Evolutionary conservation across 2,113 vertebrate genomes (phyloP).

Genomic region (Malurus cyaneus): DNA sequence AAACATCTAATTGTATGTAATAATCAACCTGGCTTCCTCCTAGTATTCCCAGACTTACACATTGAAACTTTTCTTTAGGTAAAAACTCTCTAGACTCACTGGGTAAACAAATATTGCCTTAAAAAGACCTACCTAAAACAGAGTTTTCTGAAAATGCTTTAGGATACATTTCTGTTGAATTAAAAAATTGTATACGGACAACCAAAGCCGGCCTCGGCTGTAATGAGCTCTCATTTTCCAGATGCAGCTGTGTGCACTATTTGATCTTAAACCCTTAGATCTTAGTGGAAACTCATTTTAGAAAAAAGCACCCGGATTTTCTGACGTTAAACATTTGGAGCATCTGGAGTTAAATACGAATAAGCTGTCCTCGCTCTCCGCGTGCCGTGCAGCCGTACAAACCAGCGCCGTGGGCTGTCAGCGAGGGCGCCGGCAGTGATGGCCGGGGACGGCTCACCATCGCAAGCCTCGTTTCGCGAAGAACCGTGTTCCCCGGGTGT

Average conservation of each 20-base stretch:
- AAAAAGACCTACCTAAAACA: constrained; percentile 40
- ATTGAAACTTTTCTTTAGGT: constrained; percentile 59
- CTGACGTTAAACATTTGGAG: constrained; percentile 44
- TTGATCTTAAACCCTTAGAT: constrained; percentile 46
- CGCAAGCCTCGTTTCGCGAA: accelerated
- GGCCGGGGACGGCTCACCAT: not conserved
- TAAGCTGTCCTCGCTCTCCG: constrained; percentile 45
- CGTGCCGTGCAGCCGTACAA: constrained; percentile 41
- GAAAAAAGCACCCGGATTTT: constrained; percentile 58
- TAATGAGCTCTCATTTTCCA: constrained; percentile 68
- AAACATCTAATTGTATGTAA: constrained; percentile 51
- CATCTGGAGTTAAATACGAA: constrained; percentile 60
- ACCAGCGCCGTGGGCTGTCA: not conserved
- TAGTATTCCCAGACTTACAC: constrained; percentile 54
- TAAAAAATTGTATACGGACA: constrained; percentile 62
- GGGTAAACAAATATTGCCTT: constrained; percentile 43
- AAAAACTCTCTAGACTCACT: constrained; percentile 58
- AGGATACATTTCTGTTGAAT: constrained; percentile 58
- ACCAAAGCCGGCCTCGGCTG: constrained; percentile 51
- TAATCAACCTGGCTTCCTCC: constrained; percentile 57
- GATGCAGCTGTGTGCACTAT: constrained; percentile 51
- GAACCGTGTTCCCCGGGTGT: accelerated
- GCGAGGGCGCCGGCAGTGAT: not conserved
- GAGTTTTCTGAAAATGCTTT: constrained; percentile 64
- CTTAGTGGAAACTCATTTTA: constrained; percentile 67